Evolutionary conservation across 1,140 invertebrate species (phyloP), one percentile per base, ranked within the genome.

Genomic region (Brachionus koreanus): DNA sequence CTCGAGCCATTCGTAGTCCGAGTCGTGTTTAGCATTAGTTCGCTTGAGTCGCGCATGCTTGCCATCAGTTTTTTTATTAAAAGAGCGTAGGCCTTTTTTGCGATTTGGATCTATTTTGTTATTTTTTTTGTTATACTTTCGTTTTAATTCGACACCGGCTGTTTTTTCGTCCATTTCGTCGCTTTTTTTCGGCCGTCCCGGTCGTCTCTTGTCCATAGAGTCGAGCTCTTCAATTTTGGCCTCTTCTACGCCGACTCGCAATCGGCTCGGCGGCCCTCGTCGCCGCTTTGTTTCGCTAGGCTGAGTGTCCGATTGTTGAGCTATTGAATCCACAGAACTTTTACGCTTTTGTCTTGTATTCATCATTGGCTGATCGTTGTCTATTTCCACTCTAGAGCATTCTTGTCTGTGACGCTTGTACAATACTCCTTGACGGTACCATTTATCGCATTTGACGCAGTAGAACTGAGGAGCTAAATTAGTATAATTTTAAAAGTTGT

Each of bases 361-460:
- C 19, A 79, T 57, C 12, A 16, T 79, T 37, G 76, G 39, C 19
- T 42, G 33, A 61, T 61, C n/a, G n/a, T n/a, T 12, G 52, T 57
- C 7, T 12, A 49, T 37, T 13, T 77, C 42, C 16, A 10, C 33
- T 39, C 10, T 61, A 10, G n/a, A 16, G 16, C 76, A 79, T 63
- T 79, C 49, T 57, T 57, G 49, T 79, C 43, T 57, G 37, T 79
- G 76, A 13, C 61, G 49, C 25, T 61, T 65, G 29, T 61, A 79
- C n/a, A 65, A 13, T 29, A 61, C 19, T 35, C 46, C 46, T 23
- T 65, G 49, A 29, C 61, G 52, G 29, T 42, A 79, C 76, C 76
- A 79, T 43, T 79, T 65, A 25, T 79, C 49, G 76, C 76, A 79
- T 43, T 57, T 79, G 25, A 39, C 46, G 25, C 76, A 79, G 57